A percentile compares a stretch with the other conserved stretches of the same genome.
phyloP scores from a whole-genome alignment of 2,888 invertebrate species.

The Strigamia crassipes region DNA sequence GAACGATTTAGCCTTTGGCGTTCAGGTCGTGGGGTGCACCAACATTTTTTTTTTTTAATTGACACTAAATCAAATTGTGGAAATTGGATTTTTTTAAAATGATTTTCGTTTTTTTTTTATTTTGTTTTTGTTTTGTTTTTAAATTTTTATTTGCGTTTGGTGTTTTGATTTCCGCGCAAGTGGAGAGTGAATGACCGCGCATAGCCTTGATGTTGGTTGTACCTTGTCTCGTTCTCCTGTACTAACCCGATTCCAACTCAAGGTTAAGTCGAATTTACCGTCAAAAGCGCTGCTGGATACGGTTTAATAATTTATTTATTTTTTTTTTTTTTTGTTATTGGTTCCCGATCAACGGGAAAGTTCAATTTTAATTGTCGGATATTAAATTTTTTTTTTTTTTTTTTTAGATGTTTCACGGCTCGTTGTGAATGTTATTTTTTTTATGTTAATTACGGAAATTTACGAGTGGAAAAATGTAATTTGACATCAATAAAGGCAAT shows the following conservation, averaged over 20 bases:
- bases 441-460: no score
- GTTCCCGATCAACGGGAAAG: background rate
- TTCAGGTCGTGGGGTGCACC: conserved; percentile 42
- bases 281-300: background rate
- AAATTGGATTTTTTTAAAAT: background rate
- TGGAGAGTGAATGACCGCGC: conserved; percentile 44
- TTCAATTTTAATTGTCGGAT: background rate
- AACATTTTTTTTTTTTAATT: no score
- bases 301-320: background rate
- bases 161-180: conserved; percentile 38
- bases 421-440: no score
- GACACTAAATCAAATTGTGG: no score
- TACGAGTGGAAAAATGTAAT: no score
- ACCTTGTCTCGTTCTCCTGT: background rate
- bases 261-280: background rate
- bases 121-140: no score
- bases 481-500: no score
- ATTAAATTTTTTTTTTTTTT: no score
- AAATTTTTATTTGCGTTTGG: no score
- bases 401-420: no score
- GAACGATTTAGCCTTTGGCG: conserved; percentile 36
- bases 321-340: no score
- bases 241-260: conserved; percentile 33
- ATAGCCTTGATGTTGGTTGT: conserved; percentile 43
- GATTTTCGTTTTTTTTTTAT: background rate